These are phyloP conservation scores for Pelobates cultripes DNA, from an alignment of 2,797 vertebrate species.

Conservation along the genomic window DNA sequence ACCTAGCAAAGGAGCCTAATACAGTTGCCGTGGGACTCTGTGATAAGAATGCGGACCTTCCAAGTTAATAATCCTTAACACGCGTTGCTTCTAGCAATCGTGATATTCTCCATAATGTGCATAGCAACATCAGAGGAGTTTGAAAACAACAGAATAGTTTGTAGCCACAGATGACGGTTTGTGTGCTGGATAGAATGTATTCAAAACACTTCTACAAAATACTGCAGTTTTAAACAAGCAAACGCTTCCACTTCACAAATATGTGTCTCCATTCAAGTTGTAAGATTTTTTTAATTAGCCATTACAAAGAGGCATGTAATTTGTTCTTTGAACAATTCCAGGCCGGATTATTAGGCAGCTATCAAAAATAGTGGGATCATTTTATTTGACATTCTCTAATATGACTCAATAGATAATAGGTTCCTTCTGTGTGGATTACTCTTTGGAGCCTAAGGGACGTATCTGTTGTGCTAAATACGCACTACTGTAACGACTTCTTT, in stretches of 20 bases:
- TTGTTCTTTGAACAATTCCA: constrained; percentile 18
- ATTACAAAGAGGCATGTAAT: constrained; percentile 17
- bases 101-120: too few relatives aligned
- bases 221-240: not conserved
- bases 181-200: too few relatives aligned
- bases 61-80: too few relatives aligned
- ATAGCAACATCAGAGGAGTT: too few relatives aligned
- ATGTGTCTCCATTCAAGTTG: constrained; percentile 11
- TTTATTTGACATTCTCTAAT: constrained; percentile 34
- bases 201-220: too few relatives aligned
- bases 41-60: too few relatives aligned
- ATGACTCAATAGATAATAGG: constrained; percentile 50
- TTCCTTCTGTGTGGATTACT: constrained; percentile 46
- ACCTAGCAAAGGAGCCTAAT: too few relatives aligned
- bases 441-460: constrained; percentile 20
- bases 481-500: constrained; percentile 21
- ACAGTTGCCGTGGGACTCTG: too few relatives aligned
- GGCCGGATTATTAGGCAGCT: constrained; percentile 29
- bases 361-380: constrained; percentile 31
- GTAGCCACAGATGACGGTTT: too few relatives aligned
- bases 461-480: not conserved
- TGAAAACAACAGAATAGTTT: too few relatives aligned
- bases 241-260: constrained; percentile 19
- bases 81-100: too few relatives aligned
- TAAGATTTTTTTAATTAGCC: constrained; percentile 31